Base-by-base conservation (phyloP, 1,140 invertebrate species). In the Bombus waltoni region DNA sequence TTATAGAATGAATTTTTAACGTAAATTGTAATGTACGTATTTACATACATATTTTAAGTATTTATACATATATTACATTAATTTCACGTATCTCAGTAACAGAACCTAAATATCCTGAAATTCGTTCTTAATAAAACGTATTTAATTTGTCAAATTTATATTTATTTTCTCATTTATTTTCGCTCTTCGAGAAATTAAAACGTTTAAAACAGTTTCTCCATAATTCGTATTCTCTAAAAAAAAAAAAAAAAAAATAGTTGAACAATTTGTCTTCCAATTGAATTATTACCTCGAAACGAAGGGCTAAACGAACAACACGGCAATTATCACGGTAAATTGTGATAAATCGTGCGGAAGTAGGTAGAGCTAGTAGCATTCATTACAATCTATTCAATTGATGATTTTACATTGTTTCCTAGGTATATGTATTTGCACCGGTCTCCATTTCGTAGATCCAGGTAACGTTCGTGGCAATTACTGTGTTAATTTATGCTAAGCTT, bases 401-500 rank as follows among this genome's bases (percentile, higher is more conserved):
- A 40, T 65, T 78, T 78, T 32, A 78, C 40, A 22, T 71, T 81
- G 47, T 81, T 59, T 42, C 28, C 47, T 71, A 38, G 35, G 3
- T 40, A 40, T 25, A 70, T 65, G 65, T 47, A 18, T 25, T 44
- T n/a, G n/a, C 35, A 42, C 42, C 11, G 42, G 8, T 22, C 8
- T 10, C 11, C 13, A 42, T 44, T 22, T 40, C 22, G 25, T 44
- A 47, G 70, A 62, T 62, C 35, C 35, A 57, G 25, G 8, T 40
- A 44, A 53, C 42, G 62, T 44, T 35, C 6, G 25, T 53, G 62
- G 35, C 11, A 77, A 83, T 78, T 78, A 77, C 35, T 62, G 44
- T 57, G 44, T 53, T 68, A 78, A 78, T 83, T 83, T 44, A 77
- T 82, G 15, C 68, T n/a, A 74, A 3, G 18, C 13, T 73, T 72